Base-by-base conservation (phyloP, 2,888 invertebrate species). In the Lasius platythorax region DNA sequence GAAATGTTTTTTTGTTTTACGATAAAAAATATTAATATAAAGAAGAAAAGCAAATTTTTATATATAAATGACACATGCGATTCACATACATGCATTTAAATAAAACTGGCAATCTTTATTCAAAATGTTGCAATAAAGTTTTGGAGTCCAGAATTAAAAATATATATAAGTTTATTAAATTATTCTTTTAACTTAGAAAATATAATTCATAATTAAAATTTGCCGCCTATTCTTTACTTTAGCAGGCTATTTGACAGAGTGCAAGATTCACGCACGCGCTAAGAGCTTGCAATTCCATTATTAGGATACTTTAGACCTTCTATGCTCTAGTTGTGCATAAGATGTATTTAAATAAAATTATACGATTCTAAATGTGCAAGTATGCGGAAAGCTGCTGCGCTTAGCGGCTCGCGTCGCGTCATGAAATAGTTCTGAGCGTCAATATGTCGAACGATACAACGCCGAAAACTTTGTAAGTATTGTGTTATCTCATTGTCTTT, bases 261-360 rank as follows among this genome's bases (percentile, higher is more conserved):
- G 67, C 58, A 40, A 81, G 79, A 67, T 76, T 58, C 58, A 87
- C 79, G 85, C 85, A 85, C 76, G 85, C 79, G 85, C 85, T 53
- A 68, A 68, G 73, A 81, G 70, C 66, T 82, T 50, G 53, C 76
- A 46, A 56, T 70, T 83, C 56, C 83, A 74, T 79, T 82, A 83
- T 88, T 88, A 87, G 87, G 84, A 85, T 15, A 85, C 79, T 88
- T 85, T 81, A 83, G 82, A 84, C 74, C 58, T 68, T 70, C 87
- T 74, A 76, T 73, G 83, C 46, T 70, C 73, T 86, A 78, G 67
- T 40, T 82, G 76, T 81, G 82, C 79, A 87, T 87, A 91, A 91
- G 88, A 87, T 87, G 87, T 88, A 90, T 92, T 92, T 91, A 91
- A 91, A 89, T 92, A 90, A 92, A 91, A 90, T 91, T 87, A 92